Evolutionary conservation across 23 tunicate species (phyloP), one percentile per base, ranked within the genome.

Genomic region (Diplosoma virens): DNA sequence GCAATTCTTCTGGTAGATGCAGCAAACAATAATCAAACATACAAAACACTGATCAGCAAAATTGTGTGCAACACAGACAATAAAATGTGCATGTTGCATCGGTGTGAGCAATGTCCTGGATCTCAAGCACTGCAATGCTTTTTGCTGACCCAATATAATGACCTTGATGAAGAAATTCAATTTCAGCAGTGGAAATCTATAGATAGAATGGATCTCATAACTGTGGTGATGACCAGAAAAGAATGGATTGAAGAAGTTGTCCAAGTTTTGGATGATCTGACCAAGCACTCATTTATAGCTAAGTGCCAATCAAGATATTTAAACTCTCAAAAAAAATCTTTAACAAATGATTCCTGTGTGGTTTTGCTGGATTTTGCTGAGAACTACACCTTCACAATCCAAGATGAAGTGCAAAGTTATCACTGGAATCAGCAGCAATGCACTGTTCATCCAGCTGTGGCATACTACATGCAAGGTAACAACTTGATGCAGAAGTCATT

Each of bases 371-470:
- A n/a, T n/a, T n/a, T n/a, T n/a, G n/a, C n/a, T n/a, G n/a, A n/a
- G n/a, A 71, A 71, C 58, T 71, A 71, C 24, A 18, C 77, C 3
- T 71, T 71, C 17, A 21, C 3, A 47, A 23, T 71, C 26, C 77
- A 71, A 46, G 58, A 71, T 14, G 77, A 71, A 23, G 77, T 25
- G 3, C 58, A 34, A 25, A 67, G 77, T 16, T 71, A 71, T 46
- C 56, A 25, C 21, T 33, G 31, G 45, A 25, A 22, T 20, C 63
- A 55, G 6, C 63, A 55, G 24, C 17, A 25, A 4, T 55, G 63
- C 24, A 55, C 63, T 47, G 58, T 34, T 23, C 77, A 35, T 71
- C 58, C 77, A 37, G 77, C 46, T 20, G 31, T 35, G 5, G 47
- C 23, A 5, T 47, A 34, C 25, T 34, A 71, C 63, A 7, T 41